Evolutionary conservation across 2,888 invertebrate species (phyloP), one percentile per base, ranked within the genome.

Genomic region (Conistra vaccinii): DNA sequence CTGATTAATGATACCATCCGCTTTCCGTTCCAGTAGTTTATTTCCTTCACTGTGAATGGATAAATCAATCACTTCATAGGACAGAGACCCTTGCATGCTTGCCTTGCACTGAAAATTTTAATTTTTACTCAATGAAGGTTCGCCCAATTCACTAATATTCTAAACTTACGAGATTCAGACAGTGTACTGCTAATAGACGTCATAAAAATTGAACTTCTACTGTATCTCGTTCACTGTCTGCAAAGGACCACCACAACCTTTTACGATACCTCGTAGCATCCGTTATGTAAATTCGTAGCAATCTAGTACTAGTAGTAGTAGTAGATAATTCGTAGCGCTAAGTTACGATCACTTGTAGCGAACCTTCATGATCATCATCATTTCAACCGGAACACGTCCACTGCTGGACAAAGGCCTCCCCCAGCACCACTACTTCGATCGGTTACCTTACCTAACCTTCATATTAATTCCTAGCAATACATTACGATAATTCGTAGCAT

Each of bases 311-410:
- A n/a, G n/a, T n/a, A n/a, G n/a, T n/a, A n/a, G n/a, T n/a, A n/a
- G n/a, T n/a, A n/a, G 51, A 67, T 26, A 10, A 39, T 29, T 66
- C 78, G 83, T 78, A 83, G 80, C 76, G 1, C 12, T n/a, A 17
- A n/a, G 20, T 12, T 48, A 39, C 7, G 9, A 14, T 20, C 2
- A 23, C 4, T 63, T 48, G 79, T 81, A 79, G 79, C 73, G 6
- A 23, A 14, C 3, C 23, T 32, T 32, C 2, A 39, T 17, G 17
- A 35, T 35, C 35, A 35, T 3, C 35, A 35, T 35, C 35, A 35
- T 35, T 35, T 35, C 4, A 35, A 5, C 35, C 5, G 35, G 5
- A 35, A 35, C 4, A 35, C 35, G 35, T 35, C 35, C 35, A 35
- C 35, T 35, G 35, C 35, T 35, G 35, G 4, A 35, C 35, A 35